Conservation (phyloP, 2,888 invertebrate genomes). For the Hirtodrosophila duncani region DNA sequence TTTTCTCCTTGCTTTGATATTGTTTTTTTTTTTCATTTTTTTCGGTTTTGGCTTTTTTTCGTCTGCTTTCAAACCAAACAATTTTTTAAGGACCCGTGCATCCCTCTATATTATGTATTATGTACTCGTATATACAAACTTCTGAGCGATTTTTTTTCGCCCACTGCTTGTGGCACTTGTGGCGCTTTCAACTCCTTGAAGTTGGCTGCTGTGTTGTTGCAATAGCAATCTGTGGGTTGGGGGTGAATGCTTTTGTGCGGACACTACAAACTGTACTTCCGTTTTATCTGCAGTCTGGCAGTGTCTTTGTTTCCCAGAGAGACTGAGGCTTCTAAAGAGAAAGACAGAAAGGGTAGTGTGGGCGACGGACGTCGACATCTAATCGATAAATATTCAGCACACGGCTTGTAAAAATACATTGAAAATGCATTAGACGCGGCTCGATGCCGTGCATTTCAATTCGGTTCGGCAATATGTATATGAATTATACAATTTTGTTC, state of each 20-base stretch:
- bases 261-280: slow-evolving; percentile 67
- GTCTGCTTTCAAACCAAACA: neutral
- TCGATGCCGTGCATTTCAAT: slow-evolving; percentile 55
- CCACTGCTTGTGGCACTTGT: slow-evolving; percentile 31
- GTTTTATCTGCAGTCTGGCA: slow-evolving; percentile 30
- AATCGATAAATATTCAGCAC: slow-evolving; percentile 67
- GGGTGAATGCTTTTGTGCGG: slow-evolving; percentile 52
- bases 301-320: slow-evolving; percentile 47
- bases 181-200: slow-evolving; percentile 33
- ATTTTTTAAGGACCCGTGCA: neutral
- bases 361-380: slow-evolving; percentile 21
- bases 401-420: slow-evolving; percentile 60
- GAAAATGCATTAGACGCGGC: slow-evolving; percentile 66
- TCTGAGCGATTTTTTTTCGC: slow-evolving; percentile 9
- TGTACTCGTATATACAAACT: neutral
- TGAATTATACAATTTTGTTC: slow-evolving; percentile 8
- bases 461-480: neutral
- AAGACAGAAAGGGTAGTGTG: slow-evolving; percentile 2
- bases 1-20: neutral
- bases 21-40: slow-evolving; percentile 6
- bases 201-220: slow-evolving; percentile 13
- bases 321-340: slow-evolving; percentile 11
- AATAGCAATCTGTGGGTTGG: neutral
- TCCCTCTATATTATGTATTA: too few relatives aligned
- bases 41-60: too few relatives aligned